These are phyloP conservation scores for Cyprinus carpio DNA, from an alignment of 2,113 vertebrate genomes.

Conservation along the genomic window DNA sequence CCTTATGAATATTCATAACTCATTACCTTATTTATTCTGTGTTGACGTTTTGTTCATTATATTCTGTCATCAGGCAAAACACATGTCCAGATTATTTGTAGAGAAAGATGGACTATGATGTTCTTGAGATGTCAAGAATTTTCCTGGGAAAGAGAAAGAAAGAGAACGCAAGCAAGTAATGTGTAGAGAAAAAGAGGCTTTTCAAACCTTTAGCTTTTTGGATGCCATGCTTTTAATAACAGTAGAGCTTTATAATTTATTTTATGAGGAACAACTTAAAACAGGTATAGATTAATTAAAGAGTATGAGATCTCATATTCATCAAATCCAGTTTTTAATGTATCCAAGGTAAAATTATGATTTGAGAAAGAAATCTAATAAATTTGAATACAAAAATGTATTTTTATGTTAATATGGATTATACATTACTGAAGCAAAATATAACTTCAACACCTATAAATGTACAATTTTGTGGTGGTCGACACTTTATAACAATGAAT, in stretches of 20 bases:
- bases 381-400: background rate
- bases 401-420: background rate
- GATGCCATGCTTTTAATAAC: background rate
- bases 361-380: background rate
- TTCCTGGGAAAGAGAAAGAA: background rate
- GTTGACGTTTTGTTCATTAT: background rate
- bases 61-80: background rate
- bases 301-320: background rate
- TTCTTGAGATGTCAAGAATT: background rate
- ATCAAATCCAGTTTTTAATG: background rate
- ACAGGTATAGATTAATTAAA: background rate
- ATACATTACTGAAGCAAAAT: background rate
- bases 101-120: background rate
- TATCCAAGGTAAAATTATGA: background rate
- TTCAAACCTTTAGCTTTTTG: background rate
- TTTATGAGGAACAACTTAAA: background rate
- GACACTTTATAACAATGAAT: background rate
- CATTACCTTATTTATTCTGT: background rate
- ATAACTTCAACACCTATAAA: too few species aligned
- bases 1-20: slow-evolving; percentile 16
- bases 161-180: background rate
- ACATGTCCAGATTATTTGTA: slow-evolving; percentile 1
- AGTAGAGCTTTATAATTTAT: background rate
- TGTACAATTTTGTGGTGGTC: background rate
- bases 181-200: background rate